These are phyloP conservation scores for Lydus trimaculatus DNA, from an alignment of 2,888 invertebrate genomes.

Conservation along the genomic window DNA sequence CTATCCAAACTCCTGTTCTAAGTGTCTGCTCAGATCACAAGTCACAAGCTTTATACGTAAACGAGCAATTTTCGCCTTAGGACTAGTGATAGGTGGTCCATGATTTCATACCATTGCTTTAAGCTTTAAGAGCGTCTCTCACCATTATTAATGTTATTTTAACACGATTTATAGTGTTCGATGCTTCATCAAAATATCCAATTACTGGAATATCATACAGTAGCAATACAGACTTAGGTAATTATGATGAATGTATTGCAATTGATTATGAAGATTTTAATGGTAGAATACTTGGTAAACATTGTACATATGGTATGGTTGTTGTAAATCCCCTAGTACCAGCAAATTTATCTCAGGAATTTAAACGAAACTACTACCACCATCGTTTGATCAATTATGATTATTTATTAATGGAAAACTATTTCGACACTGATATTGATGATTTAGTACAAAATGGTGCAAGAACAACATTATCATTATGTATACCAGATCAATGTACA, in stretches of 20 bases:
- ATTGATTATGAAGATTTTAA: slow-evolving; percentile 14
- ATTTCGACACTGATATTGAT: neutral
- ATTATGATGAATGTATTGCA: slow-evolving; percentile 25
- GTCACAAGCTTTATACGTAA: too few species aligned
- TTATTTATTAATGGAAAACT: neutral
- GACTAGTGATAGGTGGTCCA: too few species aligned
- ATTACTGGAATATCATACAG: slow-evolving; percentile 9
- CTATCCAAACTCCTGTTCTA: too few species aligned
- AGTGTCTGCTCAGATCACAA: too few species aligned
- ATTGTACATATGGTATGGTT: slow-evolving; percentile 16
- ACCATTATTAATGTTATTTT: neutral
- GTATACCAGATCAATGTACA: slow-evolving; percentile 27
- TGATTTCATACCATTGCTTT: too few species aligned
- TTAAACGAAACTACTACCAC: neutral
- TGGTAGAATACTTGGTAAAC: slow-evolving; percentile 21
- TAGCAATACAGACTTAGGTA: slow-evolving; percentile 23
- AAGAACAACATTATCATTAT: slow-evolving; percentile 4
- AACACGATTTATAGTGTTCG: slow-evolving; percentile 16
- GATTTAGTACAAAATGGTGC: neutral
- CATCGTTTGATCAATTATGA: neutral
- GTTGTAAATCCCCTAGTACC: slow-evolving; percentile 15
- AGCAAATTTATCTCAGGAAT: neutral
- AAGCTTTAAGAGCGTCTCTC: too few species aligned
- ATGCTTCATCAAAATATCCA: slow-evolving; percentile 14
- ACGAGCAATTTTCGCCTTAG: too few species aligned